phyloP scores from a whole-genome alignment of 2,888 invertebrate genomes.

The Eustalomyia histrio region DNA sequence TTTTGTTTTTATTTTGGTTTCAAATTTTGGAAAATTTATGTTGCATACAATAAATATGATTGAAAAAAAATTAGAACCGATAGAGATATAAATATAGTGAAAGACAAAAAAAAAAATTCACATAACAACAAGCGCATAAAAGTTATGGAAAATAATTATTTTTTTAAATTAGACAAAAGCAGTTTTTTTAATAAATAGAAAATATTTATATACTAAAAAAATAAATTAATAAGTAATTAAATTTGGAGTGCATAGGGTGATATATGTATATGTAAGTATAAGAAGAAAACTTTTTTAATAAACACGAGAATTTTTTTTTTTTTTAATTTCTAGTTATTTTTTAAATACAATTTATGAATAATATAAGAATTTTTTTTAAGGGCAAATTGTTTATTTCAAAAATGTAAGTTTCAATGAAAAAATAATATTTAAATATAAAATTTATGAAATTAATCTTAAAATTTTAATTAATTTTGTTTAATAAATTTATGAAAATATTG shows the following conservation, averaged over 20 bases:
- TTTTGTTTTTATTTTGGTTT: background rate
- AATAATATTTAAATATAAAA: no score
- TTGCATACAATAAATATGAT: conserved; percentile 4
- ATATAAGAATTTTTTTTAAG: no score
- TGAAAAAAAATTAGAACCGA: conserved; percentile 12
- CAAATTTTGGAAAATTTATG: conserved; percentile 13
- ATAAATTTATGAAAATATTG: no score
- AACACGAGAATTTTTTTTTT: no score
- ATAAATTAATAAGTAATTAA: background rate
- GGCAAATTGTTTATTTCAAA: no score
- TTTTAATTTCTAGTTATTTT: no score
- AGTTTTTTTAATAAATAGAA: background rate
- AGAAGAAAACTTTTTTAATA: no score
- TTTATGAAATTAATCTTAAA: no score
- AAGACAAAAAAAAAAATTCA: conserved; percentile 54
- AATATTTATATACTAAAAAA: background rate
- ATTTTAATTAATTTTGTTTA: no score
- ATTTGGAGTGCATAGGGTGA: background rate
- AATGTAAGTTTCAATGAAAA: no score
- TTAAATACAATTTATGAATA: no score
- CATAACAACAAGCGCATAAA: conserved; percentile 60
- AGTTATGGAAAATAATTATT: conserved; percentile 1
- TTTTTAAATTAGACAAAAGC: conserved; percentile 10
- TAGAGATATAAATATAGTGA: conserved; percentile 24
- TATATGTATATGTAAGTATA: no score